phyloP scores from a whole-genome alignment of 2,797 vertebrate genomes.

The Cetoscarus ocellatus region DNA sequence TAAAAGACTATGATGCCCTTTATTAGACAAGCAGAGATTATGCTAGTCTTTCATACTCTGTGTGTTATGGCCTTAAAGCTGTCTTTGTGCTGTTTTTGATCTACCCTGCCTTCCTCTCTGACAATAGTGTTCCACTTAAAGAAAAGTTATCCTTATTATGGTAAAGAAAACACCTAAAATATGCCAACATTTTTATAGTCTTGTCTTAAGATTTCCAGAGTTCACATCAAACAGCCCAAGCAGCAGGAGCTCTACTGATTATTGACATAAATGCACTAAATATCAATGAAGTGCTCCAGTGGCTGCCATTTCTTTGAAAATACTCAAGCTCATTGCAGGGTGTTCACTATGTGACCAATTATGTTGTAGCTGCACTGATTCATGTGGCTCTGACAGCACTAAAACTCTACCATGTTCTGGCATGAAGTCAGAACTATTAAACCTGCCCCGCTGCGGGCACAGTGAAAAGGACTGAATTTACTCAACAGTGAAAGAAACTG shows the following conservation, averaged over 20 bases:
- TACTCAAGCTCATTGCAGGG: slow-evolving; percentile 8
- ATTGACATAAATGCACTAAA: neutral
- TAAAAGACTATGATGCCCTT: too few relatives aligned
- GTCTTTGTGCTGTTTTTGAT: neutral
- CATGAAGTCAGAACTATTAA: slow-evolving; percentile 44
- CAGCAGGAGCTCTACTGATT: neutral
- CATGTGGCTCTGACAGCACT: slow-evolving; percentile 7
- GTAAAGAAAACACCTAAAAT: neutral
- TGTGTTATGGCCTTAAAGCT: neutral
- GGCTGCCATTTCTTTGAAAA: neutral
- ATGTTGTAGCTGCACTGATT: slow-evolving; percentile 37
- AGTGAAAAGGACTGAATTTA: slow-evolving; percentile 33
- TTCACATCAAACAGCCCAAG: neutral
- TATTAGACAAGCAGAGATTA: too few relatives aligned
- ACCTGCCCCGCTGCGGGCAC: slow-evolving; percentile 45
- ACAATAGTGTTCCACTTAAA: neutral
- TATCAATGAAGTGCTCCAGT: neutral
- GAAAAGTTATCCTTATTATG: neutral
- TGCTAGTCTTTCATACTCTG: too few relatives aligned
- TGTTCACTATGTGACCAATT: slow-evolving; percentile 13
- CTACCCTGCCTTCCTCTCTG: slow-evolving; percentile 11
- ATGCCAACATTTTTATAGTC: neutral
- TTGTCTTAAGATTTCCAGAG: neutral
- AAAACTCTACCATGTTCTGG: slow-evolving; percentile 10
- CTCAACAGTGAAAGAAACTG: neutral